Evolutionary conservation across 1,140 invertebrate species (phyloP).

Genomic region (Drosophila pachea): DNA sequence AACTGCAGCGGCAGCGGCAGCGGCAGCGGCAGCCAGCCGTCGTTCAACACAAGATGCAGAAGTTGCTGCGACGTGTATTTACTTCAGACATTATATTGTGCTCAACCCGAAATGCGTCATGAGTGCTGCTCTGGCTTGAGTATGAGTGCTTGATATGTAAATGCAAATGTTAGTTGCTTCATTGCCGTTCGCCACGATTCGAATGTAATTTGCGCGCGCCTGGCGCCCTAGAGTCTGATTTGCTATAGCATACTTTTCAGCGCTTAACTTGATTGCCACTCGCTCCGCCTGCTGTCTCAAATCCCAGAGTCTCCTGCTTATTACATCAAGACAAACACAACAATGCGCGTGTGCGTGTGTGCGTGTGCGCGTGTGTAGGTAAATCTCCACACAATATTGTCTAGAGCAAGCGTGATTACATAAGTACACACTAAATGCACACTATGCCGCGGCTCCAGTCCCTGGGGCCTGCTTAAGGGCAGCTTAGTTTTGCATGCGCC

Average conservation of each 20-base stretch:
- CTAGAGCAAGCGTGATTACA: conserved; percentile 29
- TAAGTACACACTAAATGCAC: background rate
- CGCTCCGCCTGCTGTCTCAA: conserved; percentile 45
- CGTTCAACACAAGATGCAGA: conserved; percentile 14
- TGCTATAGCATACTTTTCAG: conserved; percentile 54
- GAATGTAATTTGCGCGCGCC: conserved; percentile 57
- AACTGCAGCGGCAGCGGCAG: background rate
- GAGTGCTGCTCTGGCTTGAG: conserved; percentile 14
- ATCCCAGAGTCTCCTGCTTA: conserved; percentile 71
- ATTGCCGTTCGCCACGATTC: conserved; percentile 6
- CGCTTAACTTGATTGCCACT: conserved; percentile 56
- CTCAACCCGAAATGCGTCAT: conserved; percentile 11
- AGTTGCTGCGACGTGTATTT: conserved; percentile 34
- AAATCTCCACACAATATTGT: conserved; percentile 68
- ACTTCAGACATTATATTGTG: conserved; percentile 41
- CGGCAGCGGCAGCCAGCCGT: background rate
- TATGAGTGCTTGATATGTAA: background rate
- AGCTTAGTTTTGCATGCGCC: conserved; percentile 71
- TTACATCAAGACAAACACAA: conserved; percentile 55
- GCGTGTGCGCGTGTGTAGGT: conserved; percentile 50
- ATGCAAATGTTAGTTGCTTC: conserved; percentile 4
- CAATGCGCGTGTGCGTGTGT: conserved; percentile 30
- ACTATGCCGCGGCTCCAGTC: conserved; percentile 11
- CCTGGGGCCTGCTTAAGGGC: conserved; percentile 59
- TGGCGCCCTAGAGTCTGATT: conserved; percentile 65